Conservation (phyloP, 2,113 vertebrate genomes). For the Neoarius graeffei region DNA sequence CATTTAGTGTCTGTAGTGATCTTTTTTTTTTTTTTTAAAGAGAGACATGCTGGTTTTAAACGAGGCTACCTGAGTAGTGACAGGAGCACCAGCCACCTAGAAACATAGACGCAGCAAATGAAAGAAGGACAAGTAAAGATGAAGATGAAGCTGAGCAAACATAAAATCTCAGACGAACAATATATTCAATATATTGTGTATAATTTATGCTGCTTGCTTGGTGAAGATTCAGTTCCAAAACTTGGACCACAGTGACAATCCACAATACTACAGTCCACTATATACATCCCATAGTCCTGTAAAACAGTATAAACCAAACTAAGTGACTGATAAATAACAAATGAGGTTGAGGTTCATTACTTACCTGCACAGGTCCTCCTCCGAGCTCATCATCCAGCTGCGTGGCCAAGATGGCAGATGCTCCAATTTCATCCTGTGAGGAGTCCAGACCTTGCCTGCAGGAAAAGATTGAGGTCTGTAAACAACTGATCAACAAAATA, state of each 20-base stretch:
- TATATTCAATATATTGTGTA: not conserved
- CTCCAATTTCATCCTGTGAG: slow-evolving; percentile 85
- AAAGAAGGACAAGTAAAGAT: slow-evolving; percentile 30
- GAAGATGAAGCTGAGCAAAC: slow-evolving; percentile 35
- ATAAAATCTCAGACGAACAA: slow-evolving; percentile 48
- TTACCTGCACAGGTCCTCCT: slow-evolving; percentile 90
- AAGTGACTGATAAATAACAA: not conserved
- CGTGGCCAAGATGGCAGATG: slow-evolving; percentile 82
- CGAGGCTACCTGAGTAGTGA: slow-evolving; percentile 75
- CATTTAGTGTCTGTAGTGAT: not conserved
- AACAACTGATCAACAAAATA: not conserved
- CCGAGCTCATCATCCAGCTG: slow-evolving; percentile 94
- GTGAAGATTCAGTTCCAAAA: not conserved
- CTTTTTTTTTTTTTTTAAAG: not conserved
- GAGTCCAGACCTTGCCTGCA: slow-evolving; percentile 90
- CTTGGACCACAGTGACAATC: not conserved
- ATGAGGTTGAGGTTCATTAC: not conserved
- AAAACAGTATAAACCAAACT: not conserved
- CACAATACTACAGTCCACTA: not conserved
- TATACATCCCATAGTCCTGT: not conserved
- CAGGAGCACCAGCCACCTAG: slow-evolving; percentile 74
- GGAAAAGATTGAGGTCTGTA: slow-evolving; percentile 22
- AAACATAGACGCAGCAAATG: slow-evolving; percentile 50
- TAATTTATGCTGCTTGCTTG: not conserved
- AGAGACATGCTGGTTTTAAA: slow-evolving; percentile 39